Evolutionary conservation across 2,888 invertebrate species (phyloP), one percentile per base, ranked within the genome.

Genomic region (Cepaea hortensis): DNA sequence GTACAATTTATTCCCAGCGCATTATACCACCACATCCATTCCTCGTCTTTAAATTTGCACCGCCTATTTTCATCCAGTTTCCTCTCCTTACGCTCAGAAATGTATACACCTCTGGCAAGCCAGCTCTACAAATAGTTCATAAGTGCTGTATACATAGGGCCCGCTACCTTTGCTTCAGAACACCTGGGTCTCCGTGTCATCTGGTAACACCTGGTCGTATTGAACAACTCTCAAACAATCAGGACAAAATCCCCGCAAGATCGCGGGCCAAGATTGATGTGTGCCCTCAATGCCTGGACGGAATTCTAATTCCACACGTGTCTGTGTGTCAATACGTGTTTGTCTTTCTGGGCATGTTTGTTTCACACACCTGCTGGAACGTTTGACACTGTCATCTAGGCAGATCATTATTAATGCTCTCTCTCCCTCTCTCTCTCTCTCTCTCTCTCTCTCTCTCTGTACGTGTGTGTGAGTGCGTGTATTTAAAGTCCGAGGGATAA

Each of bases 301-400:
- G 77, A 5, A 77, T 55, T 77, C 77, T 50, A 77, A 50, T 50
- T 50, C 15, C 55, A 13, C 13, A 48, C 7, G 11, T 50, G 77
- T 77, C 50, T n/a, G 77, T 77, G 77, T 55, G 77, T 77, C 77
- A 77, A 77, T 77, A 77, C 77, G n/a, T 55, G 50, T 55, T 55
- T 77, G 50, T 55, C 20, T 55, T 50, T 77, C 77, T 55, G 55
- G 13, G 20, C 9, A n/a, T 20, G 55, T 75, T 48, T 77, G 75
- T 48, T 48, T 13, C 48, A 48, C 48, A 5, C 75, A 75, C 75
- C 75, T 75, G 81, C 18, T 5, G 81, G 11, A 55, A 55, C 20
- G n/a, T 77, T 50, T 50, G 77, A n/a, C 50, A 3, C 3, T 20
- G 20, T 55, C 7, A 55, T 15, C 20, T 55, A 11, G 6, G 55